A percentile compares a stretch with the other conserved stretches of the same genome.
These are phyloP conservation scores for Andrena trimmerana DNA, from an alignment of 2,888 invertebrate genomes.

Conservation along the genomic window DNA sequence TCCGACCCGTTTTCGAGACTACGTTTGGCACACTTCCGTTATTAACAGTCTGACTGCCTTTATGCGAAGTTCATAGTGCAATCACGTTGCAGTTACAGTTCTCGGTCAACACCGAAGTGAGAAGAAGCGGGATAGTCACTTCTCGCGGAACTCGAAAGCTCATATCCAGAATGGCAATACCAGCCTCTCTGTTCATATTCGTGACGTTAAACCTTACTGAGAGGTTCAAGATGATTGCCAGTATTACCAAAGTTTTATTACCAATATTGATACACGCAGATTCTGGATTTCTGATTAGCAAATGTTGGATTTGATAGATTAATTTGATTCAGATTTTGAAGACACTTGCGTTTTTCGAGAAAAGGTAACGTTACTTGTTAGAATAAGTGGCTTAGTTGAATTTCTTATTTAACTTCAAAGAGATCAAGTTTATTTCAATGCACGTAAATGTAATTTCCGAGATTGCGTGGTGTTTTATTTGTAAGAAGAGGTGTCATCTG, in stretches of 20 bases:
- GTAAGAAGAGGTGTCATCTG: too few relatives aligned
- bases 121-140: slow-evolving; percentile 34
- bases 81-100: slow-evolving; percentile 41
- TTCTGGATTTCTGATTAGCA: too few relatives aligned
- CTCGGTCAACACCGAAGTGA: slow-evolving; percentile 6
- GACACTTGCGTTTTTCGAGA: too few relatives aligned
- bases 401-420: too few relatives aligned
- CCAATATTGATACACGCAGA: too few relatives aligned
- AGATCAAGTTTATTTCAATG: too few relatives aligned
- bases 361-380: too few relatives aligned
- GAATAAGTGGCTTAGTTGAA: too few relatives aligned
- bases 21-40: slow-evolving; percentile 58
- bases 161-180: slow-evolving; percentile 40
- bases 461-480: too few relatives aligned
- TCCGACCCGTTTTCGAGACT: slow-evolving; percentile 55
- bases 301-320: too few relatives aligned
- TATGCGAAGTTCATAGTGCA: slow-evolving; percentile 53
- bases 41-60: slow-evolving; percentile 52
- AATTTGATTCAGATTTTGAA: too few relatives aligned
- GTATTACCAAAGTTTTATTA: neutral
- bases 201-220: slow-evolving; percentile 15
- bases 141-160: slow-evolving; percentile 38
- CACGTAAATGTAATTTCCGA: too few relatives aligned
- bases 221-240: slow-evolving; percentile 24
- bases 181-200: slow-evolving; percentile 37